These are phyloP conservation scores for Chydorus sphaericus DNA, from an alignment of 2,888 invertebrate species.

Conservation along the genomic window DNA sequence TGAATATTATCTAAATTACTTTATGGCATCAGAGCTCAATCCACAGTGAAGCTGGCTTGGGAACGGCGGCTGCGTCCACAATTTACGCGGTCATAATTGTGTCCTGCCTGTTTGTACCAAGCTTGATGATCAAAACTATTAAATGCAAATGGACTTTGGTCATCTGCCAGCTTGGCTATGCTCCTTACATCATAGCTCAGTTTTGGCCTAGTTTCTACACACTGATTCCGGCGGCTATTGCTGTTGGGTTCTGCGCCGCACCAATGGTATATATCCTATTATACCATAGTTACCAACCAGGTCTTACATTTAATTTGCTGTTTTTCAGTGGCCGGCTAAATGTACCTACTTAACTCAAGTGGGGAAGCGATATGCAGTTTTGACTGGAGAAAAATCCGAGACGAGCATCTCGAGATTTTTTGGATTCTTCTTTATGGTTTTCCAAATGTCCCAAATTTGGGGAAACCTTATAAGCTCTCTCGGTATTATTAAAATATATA, in stretches of 20 bases:
- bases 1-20: background rate
- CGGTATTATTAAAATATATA: too few species aligned
- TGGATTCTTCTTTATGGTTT: conserved; percentile 95
- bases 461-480: conserved; percentile 91
- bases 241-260: conserved; percentile 88
- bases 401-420: conserved; percentile 92
- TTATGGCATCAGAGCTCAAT: conserved; percentile 80
- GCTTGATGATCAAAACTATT: conserved; percentile 77
- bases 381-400: conserved; percentile 65
- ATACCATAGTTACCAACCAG: too few species aligned
- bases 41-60: conserved; percentile 75
- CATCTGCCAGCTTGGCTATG: conserved; percentile 80
- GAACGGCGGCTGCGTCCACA: conserved; percentile 74
- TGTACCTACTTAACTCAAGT: conserved; percentile 81
- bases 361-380: conserved; percentile 78
- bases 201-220: conserved; percentile 78
- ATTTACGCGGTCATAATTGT: conserved; percentile 85
- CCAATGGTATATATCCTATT: conserved; percentile 52
- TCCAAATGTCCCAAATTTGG: conserved; percentile 93
- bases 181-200: conserved; percentile 86
- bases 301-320: too few species aligned
- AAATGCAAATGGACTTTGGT: conserved; percentile 95
- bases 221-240: conserved; percentile 77
- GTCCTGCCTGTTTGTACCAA: conserved; percentile 90
- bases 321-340: conserved; percentile 72